Conservation (phyloP, 2,797 vertebrate genomes). For the Parauchenoglanis punctatus region DNA sequence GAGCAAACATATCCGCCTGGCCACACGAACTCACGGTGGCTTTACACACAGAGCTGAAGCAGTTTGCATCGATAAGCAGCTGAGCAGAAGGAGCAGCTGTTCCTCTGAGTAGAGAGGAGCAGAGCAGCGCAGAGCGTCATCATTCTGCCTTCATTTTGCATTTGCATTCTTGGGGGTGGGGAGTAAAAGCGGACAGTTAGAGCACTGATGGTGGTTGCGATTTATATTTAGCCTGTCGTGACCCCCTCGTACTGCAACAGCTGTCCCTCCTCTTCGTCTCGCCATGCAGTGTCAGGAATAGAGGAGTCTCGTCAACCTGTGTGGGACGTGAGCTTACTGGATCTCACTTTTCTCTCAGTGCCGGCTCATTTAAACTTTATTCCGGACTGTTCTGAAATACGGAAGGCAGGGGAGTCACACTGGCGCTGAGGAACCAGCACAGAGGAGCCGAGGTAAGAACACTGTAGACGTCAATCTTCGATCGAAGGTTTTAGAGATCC, state of each 20-base stretch:
- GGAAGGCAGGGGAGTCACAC: constrained; percentile 21
- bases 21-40: background rate
- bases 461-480: background rate
- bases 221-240: constrained; percentile 85
- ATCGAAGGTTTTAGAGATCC: constrained; percentile 10
- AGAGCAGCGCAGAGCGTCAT: constrained; percentile 43
- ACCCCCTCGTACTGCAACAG: constrained; percentile 81
- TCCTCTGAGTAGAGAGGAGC: constrained; percentile 20
- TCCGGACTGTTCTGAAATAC: background rate
- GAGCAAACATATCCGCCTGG: background rate
- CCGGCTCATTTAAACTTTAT: background rate
- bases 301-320: constrained; percentile 53
- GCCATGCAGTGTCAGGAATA: constrained; percentile 72
- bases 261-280: constrained; percentile 78
- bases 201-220: constrained; percentile 67
- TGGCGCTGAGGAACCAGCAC: constrained; percentile 20
- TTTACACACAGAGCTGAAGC: background rate
- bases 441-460: constrained; percentile 43
- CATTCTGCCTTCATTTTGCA: constrained; percentile 16
- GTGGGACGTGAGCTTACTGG: constrained; percentile 48
- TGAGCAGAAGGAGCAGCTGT: constrained; percentile 67
- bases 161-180: constrained; percentile 57
- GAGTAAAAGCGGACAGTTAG: constrained; percentile 39
- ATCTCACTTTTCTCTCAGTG: constrained; percentile 51
- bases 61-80: constrained; percentile 51